Evolutionary conservation across 1,140 invertebrate species (phyloP).

Genomic region (Zaprionus nigranus): DNA sequence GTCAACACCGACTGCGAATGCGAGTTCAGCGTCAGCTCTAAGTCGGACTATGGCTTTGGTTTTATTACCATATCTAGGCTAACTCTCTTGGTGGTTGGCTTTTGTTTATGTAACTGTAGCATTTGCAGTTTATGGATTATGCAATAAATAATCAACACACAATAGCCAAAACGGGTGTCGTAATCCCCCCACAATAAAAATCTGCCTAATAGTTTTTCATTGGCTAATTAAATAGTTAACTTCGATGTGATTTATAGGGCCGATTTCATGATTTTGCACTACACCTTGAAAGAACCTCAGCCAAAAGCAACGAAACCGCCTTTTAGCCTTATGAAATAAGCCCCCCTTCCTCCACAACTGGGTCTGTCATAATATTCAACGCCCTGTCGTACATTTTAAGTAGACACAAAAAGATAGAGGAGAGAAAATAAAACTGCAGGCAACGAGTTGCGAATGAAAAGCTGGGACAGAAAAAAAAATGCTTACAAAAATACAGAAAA

Average conservation of each 20-base stretch:
- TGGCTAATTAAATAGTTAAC: conserved; percentile 13
- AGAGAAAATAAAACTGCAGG: conserved; percentile 12
- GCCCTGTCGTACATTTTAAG: conserved; percentile 47
- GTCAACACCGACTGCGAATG: not conserved
- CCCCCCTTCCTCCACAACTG: not conserved
- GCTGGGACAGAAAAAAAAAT: conserved; percentile 8
- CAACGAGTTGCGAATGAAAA: conserved; percentile 31
- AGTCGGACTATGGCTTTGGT: conserved; percentile 37
- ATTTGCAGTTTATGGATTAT: conserved; percentile 81
- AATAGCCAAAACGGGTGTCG: conserved; percentile 52
- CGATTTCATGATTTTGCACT: conserved; percentile 23
- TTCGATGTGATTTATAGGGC: not conserved
- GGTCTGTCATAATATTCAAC: conserved; percentile 40
- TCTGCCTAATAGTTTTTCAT: conserved; percentile 60
- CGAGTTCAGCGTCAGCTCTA: not conserved
- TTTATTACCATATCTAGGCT: conserved; percentile 80
- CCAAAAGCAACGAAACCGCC: conserved; percentile 16
- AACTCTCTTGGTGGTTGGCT: conserved; percentile 70
- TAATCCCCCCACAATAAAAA: conserved; percentile 64
- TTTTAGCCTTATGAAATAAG: conserved; percentile 28
- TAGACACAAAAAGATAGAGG: conserved; percentile 13
- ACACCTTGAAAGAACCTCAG: conserved; percentile 45
- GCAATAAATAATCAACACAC: conserved; percentile 80
- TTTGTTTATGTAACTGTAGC: conserved; percentile 71
- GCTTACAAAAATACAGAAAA: conserved; percentile 20